Evolutionary conservation across 1,140 invertebrate genomes (phyloP).

Genomic region (Drosophila bocqueti): DNA sequence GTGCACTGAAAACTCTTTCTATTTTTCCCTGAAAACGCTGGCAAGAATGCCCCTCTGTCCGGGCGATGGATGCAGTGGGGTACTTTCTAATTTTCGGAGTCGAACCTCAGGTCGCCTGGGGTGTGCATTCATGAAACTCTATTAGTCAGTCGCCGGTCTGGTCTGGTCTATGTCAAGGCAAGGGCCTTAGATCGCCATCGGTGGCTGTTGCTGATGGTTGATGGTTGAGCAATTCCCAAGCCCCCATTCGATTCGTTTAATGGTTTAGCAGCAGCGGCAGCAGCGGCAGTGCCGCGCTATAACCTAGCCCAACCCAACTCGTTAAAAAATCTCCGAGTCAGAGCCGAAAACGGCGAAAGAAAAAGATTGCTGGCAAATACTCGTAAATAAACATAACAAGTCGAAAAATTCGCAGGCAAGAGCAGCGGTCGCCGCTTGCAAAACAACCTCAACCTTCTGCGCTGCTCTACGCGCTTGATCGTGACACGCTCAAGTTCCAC

Average conservation of each 20-base stretch:
- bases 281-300: conserved; percentile 29
- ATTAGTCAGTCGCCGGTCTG: conserved; percentile 62
- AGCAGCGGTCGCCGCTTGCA: conserved; percentile 37
- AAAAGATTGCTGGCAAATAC: conserved; percentile 38
- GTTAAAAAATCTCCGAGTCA: conserved; percentile 46
- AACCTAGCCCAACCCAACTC: conserved; percentile 77
- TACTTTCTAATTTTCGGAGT: conserved; percentile 42
- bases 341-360: conserved; percentile 21
- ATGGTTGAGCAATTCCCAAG: conserved; percentile 57
- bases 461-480: conserved; percentile 59
- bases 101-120: conserved; percentile 23
- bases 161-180: conserved; percentile 66
- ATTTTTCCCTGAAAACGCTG: background rate
- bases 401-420: conserved; percentile 47
- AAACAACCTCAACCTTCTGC: conserved; percentile 80
- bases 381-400: conserved; percentile 40
- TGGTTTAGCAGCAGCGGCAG: conserved; percentile 33
- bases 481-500: conserved; percentile 66
- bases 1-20: background rate
- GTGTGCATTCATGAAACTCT: conserved; percentile 58
- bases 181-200: conserved; percentile 60
- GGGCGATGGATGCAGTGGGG: conserved; percentile 30
- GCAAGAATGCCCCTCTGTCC: conserved; percentile 21
- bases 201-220: conserved; percentile 46
- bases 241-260: conserved; percentile 60